Evolutionary conservation across 2,888 invertebrate genomes (phyloP), one percentile per base, ranked within the genome.

Genomic region (Idaea dimidiata): DNA sequence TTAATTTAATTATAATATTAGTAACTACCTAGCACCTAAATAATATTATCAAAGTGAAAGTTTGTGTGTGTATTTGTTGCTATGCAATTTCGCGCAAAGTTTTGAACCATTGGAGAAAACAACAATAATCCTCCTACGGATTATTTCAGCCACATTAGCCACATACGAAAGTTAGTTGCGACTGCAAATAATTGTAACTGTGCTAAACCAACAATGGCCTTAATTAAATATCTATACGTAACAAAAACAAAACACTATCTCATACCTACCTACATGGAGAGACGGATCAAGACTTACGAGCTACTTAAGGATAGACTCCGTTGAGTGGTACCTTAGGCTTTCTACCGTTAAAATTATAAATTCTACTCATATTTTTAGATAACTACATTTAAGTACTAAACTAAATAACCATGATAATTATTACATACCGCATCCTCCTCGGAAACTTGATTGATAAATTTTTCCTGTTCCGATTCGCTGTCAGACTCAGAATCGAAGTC

Each of bases 401-500:
- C 24, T 24, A 24, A 24, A 24, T 24, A 24, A n/a, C 5, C 24
- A 24, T 24, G 43, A 3, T 43, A 8, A 43, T 43, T 14, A 43
- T n/a, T 55, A 65, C 77, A 72, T 70, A 89, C 91, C 84, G 83
- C 78, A 67, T 89, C 87, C 64, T 88, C 86, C 4, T 78, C 81
- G 31, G 86, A 81, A 1, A 77, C 68, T 65, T 84, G 84, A 54
- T 79, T 78, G 72, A 85, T 62, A 57, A 89, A 89, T 68, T 87
- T 86, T 5, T 88, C 90, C 68, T 86, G 86, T 5, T 88, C 90
- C 3, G 77, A 78, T 53, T 85, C 87, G 0, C 89, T 85, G 31
- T 91, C 91, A 58, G 88, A 88, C 3, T 91, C 91, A 0, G 91
- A 88, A 67, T 91, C 91, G 72, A 91, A 91, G 75, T 91, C 91